Conservation (phyloP, 2,113 vertebrate genomes). For the Fukomys damarensis region DNA sequence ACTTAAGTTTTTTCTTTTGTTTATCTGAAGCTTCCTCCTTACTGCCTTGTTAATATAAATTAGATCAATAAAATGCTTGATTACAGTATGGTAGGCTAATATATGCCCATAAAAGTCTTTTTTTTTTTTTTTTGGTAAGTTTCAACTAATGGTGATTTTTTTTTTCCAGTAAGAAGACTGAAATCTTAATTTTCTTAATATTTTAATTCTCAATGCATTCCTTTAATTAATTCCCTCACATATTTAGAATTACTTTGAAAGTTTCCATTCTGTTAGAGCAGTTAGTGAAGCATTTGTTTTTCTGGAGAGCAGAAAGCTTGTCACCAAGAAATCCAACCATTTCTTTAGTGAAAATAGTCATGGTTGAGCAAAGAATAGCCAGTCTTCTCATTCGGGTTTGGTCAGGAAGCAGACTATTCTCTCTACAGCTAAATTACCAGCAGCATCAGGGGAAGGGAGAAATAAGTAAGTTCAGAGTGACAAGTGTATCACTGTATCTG, state of each 20-base stretch:
- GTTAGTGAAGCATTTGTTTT: not conserved
- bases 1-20: not conserved
- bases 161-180: conserved; percentile 54
- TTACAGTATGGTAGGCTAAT: conserved; percentile 60
- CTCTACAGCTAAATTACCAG: not conserved
- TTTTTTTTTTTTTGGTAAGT: conserved; percentile 42
- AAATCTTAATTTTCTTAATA: conserved; percentile 50
- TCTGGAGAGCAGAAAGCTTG: not conserved
- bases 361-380: not conserved
- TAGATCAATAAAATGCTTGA: conserved; percentile 59
- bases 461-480: no score
- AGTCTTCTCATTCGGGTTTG: not conserved
- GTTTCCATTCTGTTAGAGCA: not conserved
- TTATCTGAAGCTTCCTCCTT: conserved; percentile 44
- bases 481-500: no score
- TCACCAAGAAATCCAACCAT: not conserved
- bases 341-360: not conserved
- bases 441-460: not conserved
- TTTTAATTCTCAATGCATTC: conserved; percentile 16
- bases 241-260: not conserved
- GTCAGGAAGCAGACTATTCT: not conserved
- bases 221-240: conserved; percentile 48
- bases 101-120: conserved; percentile 42
- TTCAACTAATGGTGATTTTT: conserved; percentile 56
- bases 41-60: conserved; percentile 67